phyloP scores from a whole-genome alignment of 2,797 vertebrate species.

The Pseudochaenichthys georgianus region DNA sequence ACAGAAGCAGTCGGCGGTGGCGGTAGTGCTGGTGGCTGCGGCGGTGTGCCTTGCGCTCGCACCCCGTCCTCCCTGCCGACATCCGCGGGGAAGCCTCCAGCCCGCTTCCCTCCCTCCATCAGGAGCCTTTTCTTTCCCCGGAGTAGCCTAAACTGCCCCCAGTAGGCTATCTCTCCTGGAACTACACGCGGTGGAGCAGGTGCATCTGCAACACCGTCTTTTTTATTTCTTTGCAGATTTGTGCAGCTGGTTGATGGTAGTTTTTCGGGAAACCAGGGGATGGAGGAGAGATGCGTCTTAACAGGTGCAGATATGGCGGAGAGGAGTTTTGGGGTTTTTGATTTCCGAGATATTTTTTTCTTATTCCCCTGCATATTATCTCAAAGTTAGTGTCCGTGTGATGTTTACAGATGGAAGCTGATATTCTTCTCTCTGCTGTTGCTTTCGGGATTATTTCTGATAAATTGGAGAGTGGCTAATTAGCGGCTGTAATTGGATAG shows the following conservation, averaged over 20 bases:
- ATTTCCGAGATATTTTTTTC: conserved; percentile 26
- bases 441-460: conserved; percentile 11
- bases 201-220: conserved; percentile 38
- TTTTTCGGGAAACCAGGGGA: conserved; percentile 8
- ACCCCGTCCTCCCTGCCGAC: conserved; percentile 34
- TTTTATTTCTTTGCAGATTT: conserved; percentile 13
- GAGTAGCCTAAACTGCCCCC: conserved; percentile 26
- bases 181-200: conserved; percentile 58
- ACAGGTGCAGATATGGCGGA: conserved; percentile 85
- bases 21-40: background rate
- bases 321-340: conserved; percentile 63
- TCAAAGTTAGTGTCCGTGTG: conserved; percentile 27
- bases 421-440: background rate
- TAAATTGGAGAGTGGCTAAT: conserved; percentile 37
- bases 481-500: conserved; percentile 49
- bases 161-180: conserved; percentile 31
- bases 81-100: conserved; percentile 34
- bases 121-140: conserved; percentile 9
- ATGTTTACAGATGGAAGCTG: conserved; percentile 3
- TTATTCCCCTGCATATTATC: background rate
- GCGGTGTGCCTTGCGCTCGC: conserved; percentile 15
- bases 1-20: conserved; percentile 17
- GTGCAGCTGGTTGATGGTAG: conserved; percentile 9
- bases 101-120: conserved; percentile 39
- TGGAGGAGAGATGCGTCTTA: conserved; percentile 63